These are phyloP conservation scores for Pterocles orientalis DNA, from an alignment of 2,113 vertebrate genomes.

Conservation along the genomic window DNA sequence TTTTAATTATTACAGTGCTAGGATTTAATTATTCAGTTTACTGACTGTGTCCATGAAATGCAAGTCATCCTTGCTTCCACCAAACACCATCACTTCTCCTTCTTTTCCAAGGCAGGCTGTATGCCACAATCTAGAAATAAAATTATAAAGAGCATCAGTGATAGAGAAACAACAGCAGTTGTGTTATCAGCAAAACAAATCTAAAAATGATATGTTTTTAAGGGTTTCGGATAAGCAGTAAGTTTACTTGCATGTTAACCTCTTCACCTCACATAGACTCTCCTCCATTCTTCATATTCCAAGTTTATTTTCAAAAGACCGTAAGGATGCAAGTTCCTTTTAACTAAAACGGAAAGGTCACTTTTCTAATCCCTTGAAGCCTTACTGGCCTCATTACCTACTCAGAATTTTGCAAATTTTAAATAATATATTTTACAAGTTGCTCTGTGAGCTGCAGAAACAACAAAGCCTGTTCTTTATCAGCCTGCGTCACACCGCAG, in stretches of 20 bases:
- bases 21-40: conserved; percentile 15
- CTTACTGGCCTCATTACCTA: background rate
- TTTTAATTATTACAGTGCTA: background rate
- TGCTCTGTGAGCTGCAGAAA: background rate
- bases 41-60: conserved; percentile 92
- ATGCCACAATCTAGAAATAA: conserved; percentile 86
- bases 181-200: background rate
- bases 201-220: background rate
- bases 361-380: background rate
- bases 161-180: background rate
- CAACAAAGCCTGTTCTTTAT: background rate
- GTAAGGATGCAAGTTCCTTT: background rate
- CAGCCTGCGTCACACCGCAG: background rate
- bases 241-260: background rate
- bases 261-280: background rate
- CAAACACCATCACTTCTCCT: conserved; percentile 92
- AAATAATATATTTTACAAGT: background rate
- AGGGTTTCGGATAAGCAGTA: background rate
- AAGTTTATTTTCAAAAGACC: background rate
- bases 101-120: conserved; percentile 89
- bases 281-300: background rate
- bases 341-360: background rate
- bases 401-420: background rate
- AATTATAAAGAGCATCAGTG: background rate
- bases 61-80: conserved; percentile 93